A percentile compares a stretch with the other conserved stretches of the same genome.
These are phyloP conservation scores for Asarcornis scutulata DNA, from an alignment of 2,113 vertebrate genomes.

Conservation along the genomic window DNA sequence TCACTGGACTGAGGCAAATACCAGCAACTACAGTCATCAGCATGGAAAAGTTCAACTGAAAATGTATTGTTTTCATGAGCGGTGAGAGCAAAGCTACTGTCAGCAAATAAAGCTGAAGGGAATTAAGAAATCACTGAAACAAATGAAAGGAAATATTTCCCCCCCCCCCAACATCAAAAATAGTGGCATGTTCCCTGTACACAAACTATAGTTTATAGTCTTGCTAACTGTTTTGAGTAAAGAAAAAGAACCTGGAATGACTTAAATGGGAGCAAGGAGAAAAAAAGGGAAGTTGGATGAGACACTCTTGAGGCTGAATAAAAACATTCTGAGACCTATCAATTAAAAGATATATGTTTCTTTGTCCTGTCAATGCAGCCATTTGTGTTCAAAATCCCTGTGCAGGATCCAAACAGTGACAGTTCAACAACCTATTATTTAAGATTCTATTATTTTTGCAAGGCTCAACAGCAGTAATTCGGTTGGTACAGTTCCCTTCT, in stretches of 20 bases:
- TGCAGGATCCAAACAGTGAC: neutral
- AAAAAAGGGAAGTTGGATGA: slow-evolving; percentile 1
- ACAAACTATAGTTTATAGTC: neutral
- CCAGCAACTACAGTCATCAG: neutral
- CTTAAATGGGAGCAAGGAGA: neutral
- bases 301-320: neutral
- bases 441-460: neutral
- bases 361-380: neutral
- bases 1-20: neutral
- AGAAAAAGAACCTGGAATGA: neutral
- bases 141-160: slow-evolving; percentile 49
- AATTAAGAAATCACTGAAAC: slow-evolving; percentile 30
- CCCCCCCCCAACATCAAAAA: neutral
- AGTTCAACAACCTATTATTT: neutral
- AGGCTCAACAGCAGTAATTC: neutral
- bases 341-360: neutral
- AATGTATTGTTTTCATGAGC: too few relatives aligned
- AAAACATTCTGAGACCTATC: neutral
- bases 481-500: neutral
- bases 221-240: neutral
- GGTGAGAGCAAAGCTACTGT: neutral
- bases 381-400: neutral
- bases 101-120: neutral
- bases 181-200: neutral
- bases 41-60: neutral